Evolutionary conservation across 2,113 vertebrate species (phyloP).

Genomic region (Gasterosteus aculeatus): DNA sequence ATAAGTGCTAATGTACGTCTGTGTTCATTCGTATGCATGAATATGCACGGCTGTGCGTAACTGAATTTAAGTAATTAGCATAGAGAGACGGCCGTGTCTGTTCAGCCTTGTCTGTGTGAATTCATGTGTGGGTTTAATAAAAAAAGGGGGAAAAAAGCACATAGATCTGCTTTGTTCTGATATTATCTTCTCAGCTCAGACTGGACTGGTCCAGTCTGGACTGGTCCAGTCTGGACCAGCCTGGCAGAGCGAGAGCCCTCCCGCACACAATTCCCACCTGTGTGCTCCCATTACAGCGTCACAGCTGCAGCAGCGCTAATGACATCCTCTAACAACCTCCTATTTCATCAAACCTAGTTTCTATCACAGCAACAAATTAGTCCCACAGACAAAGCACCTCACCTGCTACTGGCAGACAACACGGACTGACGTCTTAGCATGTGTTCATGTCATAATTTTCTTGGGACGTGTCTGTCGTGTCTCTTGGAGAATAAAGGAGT

Average conservation of each 20-base stretch:
- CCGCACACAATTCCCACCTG: constrained; percentile 63
- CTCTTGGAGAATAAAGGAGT: constrained; percentile 29
- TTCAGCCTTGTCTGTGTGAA: constrained; percentile 55
- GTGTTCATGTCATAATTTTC: constrained; percentile 22
- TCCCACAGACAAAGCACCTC: constrained; percentile 38
- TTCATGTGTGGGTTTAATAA: constrained; percentile 48
- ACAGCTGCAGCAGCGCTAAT: constrained; percentile 72
- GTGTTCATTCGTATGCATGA: constrained; percentile 49
- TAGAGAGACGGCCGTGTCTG: constrained; percentile 27
- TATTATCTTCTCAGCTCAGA: constrained; percentile 30
- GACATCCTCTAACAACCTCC: constrained; percentile 72
- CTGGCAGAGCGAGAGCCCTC: constrained; percentile 55
- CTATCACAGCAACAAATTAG: constrained; percentile 70
- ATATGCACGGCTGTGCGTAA: constrained; percentile 31
- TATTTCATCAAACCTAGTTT: constrained; percentile 78
- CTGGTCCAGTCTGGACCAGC: constrained; percentile 50
- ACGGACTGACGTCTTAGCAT: constrained; percentile 17
- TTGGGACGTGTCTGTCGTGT: constrained; percentile 14
- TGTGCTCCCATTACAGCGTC: constrained; percentile 70
- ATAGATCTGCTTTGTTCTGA: constrained; percentile 37
- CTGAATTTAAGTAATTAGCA: constrained; percentile 28
- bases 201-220: constrained; percentile 48
- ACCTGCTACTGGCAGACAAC: constrained; percentile 46
- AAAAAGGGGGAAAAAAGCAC: background rate
- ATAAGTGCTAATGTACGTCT: constrained; percentile 36